These are phyloP conservation scores for Chelon labrosus DNA, from an alignment of 2,797 vertebrate genomes.

Conservation along the genomic window DNA sequence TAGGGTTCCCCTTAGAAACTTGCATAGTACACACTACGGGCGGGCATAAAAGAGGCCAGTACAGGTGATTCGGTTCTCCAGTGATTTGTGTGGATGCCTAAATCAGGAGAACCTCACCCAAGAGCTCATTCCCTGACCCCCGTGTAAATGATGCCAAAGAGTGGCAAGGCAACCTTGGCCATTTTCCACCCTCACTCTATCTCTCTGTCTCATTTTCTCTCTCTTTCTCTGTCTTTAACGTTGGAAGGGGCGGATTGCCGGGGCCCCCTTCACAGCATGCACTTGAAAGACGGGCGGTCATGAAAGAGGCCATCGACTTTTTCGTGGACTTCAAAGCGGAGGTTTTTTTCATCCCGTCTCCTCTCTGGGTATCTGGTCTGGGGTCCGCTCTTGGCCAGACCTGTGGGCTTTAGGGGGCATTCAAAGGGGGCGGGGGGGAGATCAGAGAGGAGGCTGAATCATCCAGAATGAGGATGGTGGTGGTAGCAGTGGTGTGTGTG, in stretches of 20 bases:
- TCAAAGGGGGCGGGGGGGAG: conserved; percentile 79
- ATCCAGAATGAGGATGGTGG: conserved; percentile 74
- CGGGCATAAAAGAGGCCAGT: background rate
- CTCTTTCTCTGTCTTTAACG: conserved; percentile 79
- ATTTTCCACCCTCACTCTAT: conserved; percentile 54
- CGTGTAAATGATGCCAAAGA: conserved; percentile 61
- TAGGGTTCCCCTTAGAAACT: conserved; percentile 3
- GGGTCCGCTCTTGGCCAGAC: conserved; percentile 82
- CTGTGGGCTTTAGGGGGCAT: conserved; percentile 86
- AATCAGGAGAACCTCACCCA: conserved; percentile 41
- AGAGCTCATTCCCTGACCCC: conserved; percentile 38
- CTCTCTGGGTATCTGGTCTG: conserved; percentile 83
- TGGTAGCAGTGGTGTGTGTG: conserved; percentile 7
- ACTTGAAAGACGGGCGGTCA: conserved; percentile 87
- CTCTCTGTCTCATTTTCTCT: conserved; percentile 34
- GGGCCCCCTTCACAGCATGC: conserved; percentile 82
- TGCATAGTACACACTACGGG: conserved; percentile 18
- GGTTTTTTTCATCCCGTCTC: conserved; percentile 81
- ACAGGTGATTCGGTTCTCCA: conserved; percentile 33
- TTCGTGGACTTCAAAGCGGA: conserved; percentile 84
- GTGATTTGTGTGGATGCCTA: conserved; percentile 26
- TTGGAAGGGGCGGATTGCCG: conserved; percentile 75
- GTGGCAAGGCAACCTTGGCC: conserved; percentile 49
- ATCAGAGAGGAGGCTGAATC: conserved; percentile 87
- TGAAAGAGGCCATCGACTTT: conserved; percentile 90